Evolutionary conservation across 2,113 vertebrate genomes (phyloP).

Genomic region (Microtus montanus): DNA sequence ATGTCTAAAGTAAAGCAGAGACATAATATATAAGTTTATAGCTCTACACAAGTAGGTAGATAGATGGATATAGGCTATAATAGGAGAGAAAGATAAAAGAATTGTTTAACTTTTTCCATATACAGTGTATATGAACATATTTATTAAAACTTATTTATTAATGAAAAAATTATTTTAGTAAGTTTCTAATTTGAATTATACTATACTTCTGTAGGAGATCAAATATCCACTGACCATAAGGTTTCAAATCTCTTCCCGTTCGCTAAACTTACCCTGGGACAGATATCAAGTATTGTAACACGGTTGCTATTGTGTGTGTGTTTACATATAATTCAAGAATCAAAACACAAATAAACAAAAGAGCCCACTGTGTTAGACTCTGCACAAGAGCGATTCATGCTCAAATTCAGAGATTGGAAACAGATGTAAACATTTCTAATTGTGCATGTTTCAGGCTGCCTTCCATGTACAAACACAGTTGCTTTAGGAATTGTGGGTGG

Average conservation of each 20-base stretch:
- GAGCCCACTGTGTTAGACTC: conserved; percentile 71
- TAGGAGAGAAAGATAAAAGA: neutral
- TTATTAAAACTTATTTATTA: conserved; percentile 37
- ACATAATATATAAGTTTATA: neutral
- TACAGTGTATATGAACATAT: neutral
- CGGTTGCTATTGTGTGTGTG: conserved; percentile 76
- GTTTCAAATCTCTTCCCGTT: conserved; percentile 51
- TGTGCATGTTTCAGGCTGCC: conserved; percentile 80
- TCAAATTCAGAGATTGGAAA: conserved; percentile 84
- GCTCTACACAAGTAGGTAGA: neutral
- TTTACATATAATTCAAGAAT: conserved; percentile 82
- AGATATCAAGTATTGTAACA: conserved; percentile 74
- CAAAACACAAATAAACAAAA: conserved; percentile 85
- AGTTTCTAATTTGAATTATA: conserved; percentile 24
- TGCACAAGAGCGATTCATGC: conserved; percentile 78
- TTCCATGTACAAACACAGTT: conserved; percentile 82
- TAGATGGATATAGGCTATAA: neutral
- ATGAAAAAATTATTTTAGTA: conserved; percentile 36
- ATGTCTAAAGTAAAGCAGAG: neutral
- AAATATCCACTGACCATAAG: conserved; percentile 40
- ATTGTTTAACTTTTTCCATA: neutral
- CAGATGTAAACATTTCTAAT: conserved; percentile 87
- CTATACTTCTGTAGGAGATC: conserved; percentile 45
- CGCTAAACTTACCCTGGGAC: conserved; percentile 37
- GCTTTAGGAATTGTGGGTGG: conserved; percentile 83